Evolutionary conservation across 2,888 invertebrate species (phyloP).

Genomic region (Agrotis ipsilon): DNA sequence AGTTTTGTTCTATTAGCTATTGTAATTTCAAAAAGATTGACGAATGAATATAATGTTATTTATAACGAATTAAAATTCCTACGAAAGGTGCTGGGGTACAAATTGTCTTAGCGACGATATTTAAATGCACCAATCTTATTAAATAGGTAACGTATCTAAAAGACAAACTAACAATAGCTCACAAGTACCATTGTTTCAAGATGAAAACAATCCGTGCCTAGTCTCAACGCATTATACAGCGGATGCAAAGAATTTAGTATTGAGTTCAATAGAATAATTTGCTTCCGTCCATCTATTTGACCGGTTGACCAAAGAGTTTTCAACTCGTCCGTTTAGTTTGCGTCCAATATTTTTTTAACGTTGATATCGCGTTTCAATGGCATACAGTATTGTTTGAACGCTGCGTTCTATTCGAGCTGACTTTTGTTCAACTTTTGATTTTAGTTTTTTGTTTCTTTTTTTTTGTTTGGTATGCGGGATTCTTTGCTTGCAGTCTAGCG

Average conservation of each 20-base stretch:
- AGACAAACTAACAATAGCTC: constrained; percentile 11
- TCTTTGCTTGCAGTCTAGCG: not conserved
- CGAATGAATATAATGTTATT: no score
- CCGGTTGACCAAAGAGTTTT: constrained; percentile 64
- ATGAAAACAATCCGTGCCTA: constrained; percentile 35
- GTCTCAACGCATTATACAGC: constrained; percentile 49
- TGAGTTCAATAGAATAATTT: constrained; percentile 80
- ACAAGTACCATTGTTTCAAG: constrained; percentile 46
- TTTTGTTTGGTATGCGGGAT: constrained; percentile 4
- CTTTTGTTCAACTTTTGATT: constrained; percentile 37
- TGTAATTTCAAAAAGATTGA: no score
- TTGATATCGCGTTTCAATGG: constrained; percentile 46
- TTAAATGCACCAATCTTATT: not conserved
- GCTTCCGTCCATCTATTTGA: constrained; percentile 76
- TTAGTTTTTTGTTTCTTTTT: not conserved
- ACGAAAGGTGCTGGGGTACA: no score
- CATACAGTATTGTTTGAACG: constrained; percentile 15
- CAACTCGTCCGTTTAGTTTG: constrained; percentile 50
- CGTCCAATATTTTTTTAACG: constrained; percentile 30
- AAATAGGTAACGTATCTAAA: not conserved
- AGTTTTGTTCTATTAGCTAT: no score
- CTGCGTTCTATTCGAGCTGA: constrained; percentile 27
- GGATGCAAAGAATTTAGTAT: constrained; percentile 62
- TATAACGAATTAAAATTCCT: no score
- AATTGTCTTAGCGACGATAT: not conserved